phyloP scores from a whole-genome alignment of 2,888 invertebrate species.

The Dysmachus trigonus region DNA sequence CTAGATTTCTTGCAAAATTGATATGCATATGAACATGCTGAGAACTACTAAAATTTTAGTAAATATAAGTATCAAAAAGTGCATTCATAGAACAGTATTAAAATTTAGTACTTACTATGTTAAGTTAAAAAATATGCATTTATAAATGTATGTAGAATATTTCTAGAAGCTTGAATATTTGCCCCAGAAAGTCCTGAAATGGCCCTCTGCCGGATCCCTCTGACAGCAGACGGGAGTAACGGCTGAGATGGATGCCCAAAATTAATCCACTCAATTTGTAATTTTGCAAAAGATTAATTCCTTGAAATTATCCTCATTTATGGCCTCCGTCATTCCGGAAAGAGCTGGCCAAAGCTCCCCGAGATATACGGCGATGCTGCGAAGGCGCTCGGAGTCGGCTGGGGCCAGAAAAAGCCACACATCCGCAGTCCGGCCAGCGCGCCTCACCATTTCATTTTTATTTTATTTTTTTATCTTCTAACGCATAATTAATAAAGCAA shows the following conservation, averaged over 20 bases:
- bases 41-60: too few species aligned
- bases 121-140: too few species aligned
- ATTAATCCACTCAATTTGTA: constrained; percentile 47
- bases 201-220: neutral
- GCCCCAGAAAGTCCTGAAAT: neutral
- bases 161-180: neutral
- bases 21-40: too few species aligned
- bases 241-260: constrained; percentile 2
- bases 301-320: constrained; percentile 46
- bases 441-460: neutral
- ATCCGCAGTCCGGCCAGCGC: neutral
- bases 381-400: neutral
- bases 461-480: constrained; percentile 42
- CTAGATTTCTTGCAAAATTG: too few species aligned
- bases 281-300: constrained; percentile 45
- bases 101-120: too few species aligned
- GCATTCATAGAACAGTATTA: too few species aligned
- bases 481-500: constrained; percentile 49
- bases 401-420: neutral
- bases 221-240: constrained; percentile 4
- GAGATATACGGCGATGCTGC: neutral
- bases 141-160: neutral
- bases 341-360: neutral
- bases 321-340: constrained; percentile 29
- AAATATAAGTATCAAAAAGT: too few species aligned